Percentiles rank a stretch among this genome's conserved stretches.
Evolutionary conservation across 1,140 invertebrate genomes (phyloP).

Genomic region (Caenorhabditis remanei): DNA sequence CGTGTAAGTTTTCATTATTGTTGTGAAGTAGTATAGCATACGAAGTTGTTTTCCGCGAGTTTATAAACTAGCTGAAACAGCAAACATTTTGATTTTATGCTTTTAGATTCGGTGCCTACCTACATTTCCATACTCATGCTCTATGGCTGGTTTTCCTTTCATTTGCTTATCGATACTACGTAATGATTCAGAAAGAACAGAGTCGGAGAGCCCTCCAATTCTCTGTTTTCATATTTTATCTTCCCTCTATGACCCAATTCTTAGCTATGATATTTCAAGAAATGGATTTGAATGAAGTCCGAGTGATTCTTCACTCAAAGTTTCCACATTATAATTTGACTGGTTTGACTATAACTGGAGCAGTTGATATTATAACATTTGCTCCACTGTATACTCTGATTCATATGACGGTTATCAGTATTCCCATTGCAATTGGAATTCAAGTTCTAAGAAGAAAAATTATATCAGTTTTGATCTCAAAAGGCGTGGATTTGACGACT

Average conservation of each 20-base stretch:
- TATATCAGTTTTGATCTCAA: not conserved
- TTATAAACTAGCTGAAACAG: not conserved
- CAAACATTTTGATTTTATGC: not conserved
- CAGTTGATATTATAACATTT: conserved; percentile 24
- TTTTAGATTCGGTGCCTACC: conserved; percentile 11
- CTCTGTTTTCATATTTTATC: conserved; percentile 21
- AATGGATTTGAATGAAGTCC: conserved; percentile 6
- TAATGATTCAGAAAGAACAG: not conserved
- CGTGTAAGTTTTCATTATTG: conserved; percentile 18
- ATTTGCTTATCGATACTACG: not conserved
- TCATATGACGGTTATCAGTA: conserved; percentile 54
- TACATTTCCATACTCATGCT: conserved; percentile 34
- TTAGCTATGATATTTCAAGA: not conserved
- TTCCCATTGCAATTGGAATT: conserved; percentile 32
- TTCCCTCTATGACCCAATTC: conserved; percentile 39
- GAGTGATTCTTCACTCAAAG: not conserved
- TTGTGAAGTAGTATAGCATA: not conserved
- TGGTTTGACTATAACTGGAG: conserved; percentile 38
- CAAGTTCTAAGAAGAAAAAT: conserved; percentile 41
- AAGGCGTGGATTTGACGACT: conserved; percentile 7
- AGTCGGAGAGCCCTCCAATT: not conserved
- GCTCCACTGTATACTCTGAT: conserved; percentile 4
- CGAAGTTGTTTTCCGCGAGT: not conserved
- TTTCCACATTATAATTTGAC: conserved; percentile 53
- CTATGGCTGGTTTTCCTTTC: conserved; percentile 17